phyloP scores from a whole-genome alignment of 2,888 invertebrate species.

The Macrosiphum euphorbiae region DNA sequence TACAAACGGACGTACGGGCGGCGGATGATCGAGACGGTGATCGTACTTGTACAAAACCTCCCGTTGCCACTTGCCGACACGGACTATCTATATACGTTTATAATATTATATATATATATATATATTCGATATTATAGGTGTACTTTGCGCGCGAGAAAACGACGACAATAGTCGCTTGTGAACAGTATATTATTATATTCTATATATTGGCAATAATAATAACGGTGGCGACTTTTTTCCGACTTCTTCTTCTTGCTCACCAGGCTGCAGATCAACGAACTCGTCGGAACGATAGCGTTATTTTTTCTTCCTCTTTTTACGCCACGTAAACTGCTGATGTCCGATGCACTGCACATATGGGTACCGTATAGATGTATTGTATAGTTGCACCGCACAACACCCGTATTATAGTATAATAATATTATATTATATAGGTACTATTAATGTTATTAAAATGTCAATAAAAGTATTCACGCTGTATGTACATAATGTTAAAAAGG shows the following conservation, averaged over 20 bases:
- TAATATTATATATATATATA: not conserved
- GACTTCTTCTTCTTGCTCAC: not conserved
- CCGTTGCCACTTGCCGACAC: not conserved
- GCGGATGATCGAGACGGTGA: not conserved
- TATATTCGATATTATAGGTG: not conserved
- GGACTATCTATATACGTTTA: not conserved
- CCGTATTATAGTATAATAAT: not conserved
- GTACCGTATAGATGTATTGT: not conserved
- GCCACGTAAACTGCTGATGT: not conserved
- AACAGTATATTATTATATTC: not conserved
- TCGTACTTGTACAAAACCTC: not conserved
- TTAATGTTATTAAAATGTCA: not conserved
- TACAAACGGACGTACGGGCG: not conserved
- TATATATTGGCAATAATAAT: not conserved
- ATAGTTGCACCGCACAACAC: not conserved
- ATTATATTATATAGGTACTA: not conserved
- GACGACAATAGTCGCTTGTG: constrained; percentile 29
- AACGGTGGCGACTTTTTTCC: constrained; percentile 12
- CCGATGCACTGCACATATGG: not conserved
- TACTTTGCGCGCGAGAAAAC: constrained; percentile 1
- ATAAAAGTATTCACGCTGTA: not conserved
- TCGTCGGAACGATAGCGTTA: constrained; percentile 14
- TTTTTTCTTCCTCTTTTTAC: not conserved
- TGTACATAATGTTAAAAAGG: not conserved
- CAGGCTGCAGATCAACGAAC: constrained; percentile 60